Evolutionary conservation across 2,888 invertebrate species (phyloP), one percentile per base, ranked within the genome.

Genomic region (Mesorhabditis spiculigera): DNA sequence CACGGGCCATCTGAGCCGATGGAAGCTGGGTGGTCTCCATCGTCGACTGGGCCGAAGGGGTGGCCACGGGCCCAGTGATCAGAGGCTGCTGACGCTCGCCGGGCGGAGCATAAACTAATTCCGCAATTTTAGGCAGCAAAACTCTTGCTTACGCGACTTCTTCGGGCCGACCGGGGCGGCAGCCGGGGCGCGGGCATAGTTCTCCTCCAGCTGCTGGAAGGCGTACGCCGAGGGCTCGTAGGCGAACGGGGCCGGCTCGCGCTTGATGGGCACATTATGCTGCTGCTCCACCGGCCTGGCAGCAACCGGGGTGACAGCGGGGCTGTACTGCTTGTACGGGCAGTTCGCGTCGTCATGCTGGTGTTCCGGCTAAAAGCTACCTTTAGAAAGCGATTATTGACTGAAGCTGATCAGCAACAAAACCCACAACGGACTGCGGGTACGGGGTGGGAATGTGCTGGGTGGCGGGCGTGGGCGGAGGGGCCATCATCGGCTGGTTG

Each of bases 21-120:
- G 8, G 58, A 50, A n/a, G 58, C 58, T 50, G 58, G 8, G 58
- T 50, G 58, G 58, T 50, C 58, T 50, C 58, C 58, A 50, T 50
- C 1, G 58, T 50, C 58, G 58, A 13, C 58, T 50, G 58, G n/a
- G n/a, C 58, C 8, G 8, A 50, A 50, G 58, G n/a, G 8, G 28
- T 28, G 28, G 28, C 28, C 28, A 28, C 28, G 58, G 58, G n/a
- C 10, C n/a, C n/a, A n/a, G n/a, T 50, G 58, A n/a, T 13, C 1
- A n/a, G n/a, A n/a, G 10, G 58, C 58, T n/a, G n/a, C 10, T n/a
- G 58, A 13, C 58, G 58, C 8, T 50, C n/a, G 8, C 58, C 58
- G 8, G 58, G 8, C n/a, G 58, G 58, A 50, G 58, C 58, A 50
- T 50, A 50, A 50, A 50, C 58, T 50, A 50, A 50, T 13, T 13